Evolutionary conservation across 1,140 invertebrate genomes (phyloP).

Genomic region (Orchestia grillus): DNA sequence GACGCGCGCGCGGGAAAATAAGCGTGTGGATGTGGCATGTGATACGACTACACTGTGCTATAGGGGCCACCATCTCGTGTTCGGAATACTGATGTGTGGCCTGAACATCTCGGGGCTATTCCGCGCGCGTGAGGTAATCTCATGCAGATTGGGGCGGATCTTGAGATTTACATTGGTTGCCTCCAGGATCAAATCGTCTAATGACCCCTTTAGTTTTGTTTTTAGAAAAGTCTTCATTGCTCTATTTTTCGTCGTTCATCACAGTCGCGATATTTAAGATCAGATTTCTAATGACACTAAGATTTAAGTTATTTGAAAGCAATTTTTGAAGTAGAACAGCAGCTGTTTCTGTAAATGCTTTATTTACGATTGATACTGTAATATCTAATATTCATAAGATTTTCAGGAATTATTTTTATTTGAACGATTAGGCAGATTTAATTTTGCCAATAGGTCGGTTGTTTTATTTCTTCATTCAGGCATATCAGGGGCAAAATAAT

Average conservation of each 20-base stretch:
- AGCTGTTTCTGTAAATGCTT: no score
- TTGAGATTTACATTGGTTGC: neutral
- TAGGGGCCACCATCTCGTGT: neutral
- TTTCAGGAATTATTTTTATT: no score
- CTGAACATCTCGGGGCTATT: neutral
- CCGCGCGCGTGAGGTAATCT: neutral
- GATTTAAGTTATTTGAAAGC: no score
- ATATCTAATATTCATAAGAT: no score
- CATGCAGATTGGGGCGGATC: neutral
- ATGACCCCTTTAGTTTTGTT: neutral
- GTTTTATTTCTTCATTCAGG: no score
- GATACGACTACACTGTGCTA: neutral
- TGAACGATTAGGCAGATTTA: no score
- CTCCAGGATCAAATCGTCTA: neutral
- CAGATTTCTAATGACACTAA: neutral
- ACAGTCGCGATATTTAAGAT: neutral
- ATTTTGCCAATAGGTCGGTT: no score
- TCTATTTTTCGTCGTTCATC: neutral
- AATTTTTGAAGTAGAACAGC: no score
- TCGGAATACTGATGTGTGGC: neutral
- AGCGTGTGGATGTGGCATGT: neutral
- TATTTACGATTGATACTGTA: no score
- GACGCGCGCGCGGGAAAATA: neutral
- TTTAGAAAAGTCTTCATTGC: neutral
- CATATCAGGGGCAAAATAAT: no score